These are phyloP conservation scores for Nephrocerus scutellatus DNA, from an alignment of 2,888 invertebrate genomes.

Conservation along the genomic window DNA sequence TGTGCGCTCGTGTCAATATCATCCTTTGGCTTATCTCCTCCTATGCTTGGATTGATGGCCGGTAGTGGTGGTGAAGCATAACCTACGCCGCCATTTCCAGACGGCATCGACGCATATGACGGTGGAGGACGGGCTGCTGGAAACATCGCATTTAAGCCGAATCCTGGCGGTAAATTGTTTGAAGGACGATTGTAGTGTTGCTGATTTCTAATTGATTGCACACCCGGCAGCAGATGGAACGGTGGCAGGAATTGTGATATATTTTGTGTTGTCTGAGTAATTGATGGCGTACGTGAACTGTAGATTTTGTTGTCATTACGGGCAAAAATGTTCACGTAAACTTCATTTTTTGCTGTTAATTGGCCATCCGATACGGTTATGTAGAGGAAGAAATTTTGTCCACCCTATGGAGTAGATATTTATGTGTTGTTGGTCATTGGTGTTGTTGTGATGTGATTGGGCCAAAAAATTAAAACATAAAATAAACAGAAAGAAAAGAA, in stretches of 20 bases:
- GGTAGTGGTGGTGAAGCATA: slow-evolving; percentile 41
- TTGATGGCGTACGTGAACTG: slow-evolving; percentile 36
- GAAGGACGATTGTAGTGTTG: slow-evolving; percentile 31
- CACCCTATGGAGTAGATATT: too few species aligned
- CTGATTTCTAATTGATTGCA: slow-evolving; percentile 40
- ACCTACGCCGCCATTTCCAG: slow-evolving; percentile 21
- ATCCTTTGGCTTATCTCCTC: slow-evolving; percentile 17
- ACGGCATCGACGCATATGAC: slow-evolving; percentile 28
- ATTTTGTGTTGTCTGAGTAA: slow-evolving; percentile 38
- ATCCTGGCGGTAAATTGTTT: slow-evolving; percentile 31
- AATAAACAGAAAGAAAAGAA: not conserved
- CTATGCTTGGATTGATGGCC: slow-evolving; percentile 39
- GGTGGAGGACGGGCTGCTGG: slow-evolving; percentile 15
- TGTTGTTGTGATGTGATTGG: not conserved
- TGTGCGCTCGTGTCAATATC: slow-evolving; percentile 8
- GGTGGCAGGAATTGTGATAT: slow-evolving; percentile 42
- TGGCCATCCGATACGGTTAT: slow-evolving; percentile 62
- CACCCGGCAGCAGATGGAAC: slow-evolving; percentile 43
- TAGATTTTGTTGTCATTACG: slow-evolving; percentile 28
- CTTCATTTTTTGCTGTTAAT: slow-evolving; percentile 59
- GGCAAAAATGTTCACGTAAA: slow-evolving; percentile 55
- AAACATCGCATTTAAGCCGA: slow-evolving; percentile 30
- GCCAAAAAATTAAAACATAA: too few species aligned
- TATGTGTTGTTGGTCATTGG: not conserved
- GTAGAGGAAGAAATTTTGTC: slow-evolving; percentile 59